These are phyloP conservation scores for Coelinius sp. DNA, from an alignment of 2,888 invertebrate species.

Conservation along the genomic window DNA sequence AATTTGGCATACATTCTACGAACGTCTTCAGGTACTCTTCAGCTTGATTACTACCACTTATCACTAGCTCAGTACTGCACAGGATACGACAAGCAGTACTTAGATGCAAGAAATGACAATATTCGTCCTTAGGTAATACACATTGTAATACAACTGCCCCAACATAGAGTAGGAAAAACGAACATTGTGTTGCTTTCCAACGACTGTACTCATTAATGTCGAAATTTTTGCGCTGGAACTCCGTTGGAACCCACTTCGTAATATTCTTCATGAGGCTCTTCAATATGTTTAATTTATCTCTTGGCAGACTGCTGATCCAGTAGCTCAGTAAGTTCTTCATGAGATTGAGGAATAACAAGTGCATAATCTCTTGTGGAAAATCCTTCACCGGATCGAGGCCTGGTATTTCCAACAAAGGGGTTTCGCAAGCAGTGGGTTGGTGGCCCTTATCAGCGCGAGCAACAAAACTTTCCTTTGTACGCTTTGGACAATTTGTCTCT, in stretches of 20 bases:
- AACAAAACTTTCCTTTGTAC: constrained; percentile 39
- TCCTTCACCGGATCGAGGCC: constrained; percentile 35
- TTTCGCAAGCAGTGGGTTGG: constrained; percentile 1
- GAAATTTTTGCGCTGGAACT: constrained; percentile 50
- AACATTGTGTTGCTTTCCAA: constrained; percentile 50
- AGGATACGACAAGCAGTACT: constrained; percentile 41
- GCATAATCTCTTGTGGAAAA: constrained; percentile 31
- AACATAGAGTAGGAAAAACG: constrained; percentile 44
- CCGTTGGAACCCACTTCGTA: constrained; percentile 36
- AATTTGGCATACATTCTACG: constrained; percentile 41
- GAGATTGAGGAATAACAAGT: constrained; percentile 8
- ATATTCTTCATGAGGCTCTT: constrained; percentile 10
- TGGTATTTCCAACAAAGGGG: constrained; percentile 27
- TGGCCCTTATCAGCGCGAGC: constrained; percentile 33
- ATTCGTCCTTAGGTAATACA: constrained; percentile 37
- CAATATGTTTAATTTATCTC: constrained; percentile 1
- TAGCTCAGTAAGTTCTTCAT: constrained; percentile 33
- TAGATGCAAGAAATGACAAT: constrained; percentile 44
- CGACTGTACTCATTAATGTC: constrained; percentile 35
- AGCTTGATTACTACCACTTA: constrained; percentile 33
- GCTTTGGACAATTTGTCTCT: constrained; percentile 35
- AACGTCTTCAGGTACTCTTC: constrained; percentile 38
- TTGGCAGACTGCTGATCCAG: constrained; percentile 16
- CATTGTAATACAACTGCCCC: constrained; percentile 38
- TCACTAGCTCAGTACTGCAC: constrained; percentile 29